phyloP scores from a whole-genome alignment of 2,113 vertebrate species.

The Larimichthys polyactis region DNA sequence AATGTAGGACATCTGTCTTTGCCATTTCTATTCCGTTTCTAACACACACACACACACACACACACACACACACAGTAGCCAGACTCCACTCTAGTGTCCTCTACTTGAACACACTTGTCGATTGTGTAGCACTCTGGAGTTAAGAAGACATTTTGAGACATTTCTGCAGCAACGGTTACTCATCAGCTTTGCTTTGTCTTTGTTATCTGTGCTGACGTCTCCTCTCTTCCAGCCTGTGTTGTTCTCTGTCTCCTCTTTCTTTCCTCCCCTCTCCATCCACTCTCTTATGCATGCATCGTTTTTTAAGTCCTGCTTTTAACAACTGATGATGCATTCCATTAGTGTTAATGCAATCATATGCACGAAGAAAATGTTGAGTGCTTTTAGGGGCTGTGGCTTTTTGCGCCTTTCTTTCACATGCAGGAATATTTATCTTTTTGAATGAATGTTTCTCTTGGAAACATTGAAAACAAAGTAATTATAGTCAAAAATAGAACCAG shows the following conservation, averaged over 20 bases:
- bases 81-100: slow-evolving; percentile 25
- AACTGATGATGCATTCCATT: slow-evolving; percentile 67
- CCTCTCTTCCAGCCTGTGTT: neutral
- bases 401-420: slow-evolving; percentile 25
- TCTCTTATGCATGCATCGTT: slow-evolving; percentile 40
- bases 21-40: neutral
- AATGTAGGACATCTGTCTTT: slow-evolving; percentile 7
- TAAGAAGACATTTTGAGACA: slow-evolving; percentile 23
- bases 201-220: neutral
- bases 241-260: neutral
- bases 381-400: slow-evolving; percentile 63
- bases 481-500: slow-evolving; percentile 4
- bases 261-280: neutral
- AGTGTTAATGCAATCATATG: slow-evolving; percentile 62
- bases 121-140: slow-evolving; percentile 37
- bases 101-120: slow-evolving; percentile 37
- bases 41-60: neutral
- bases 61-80: slow-evolving; percentile 21
- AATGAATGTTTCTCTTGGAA: slow-evolving; percentile 34
- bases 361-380: slow-evolving; percentile 49
- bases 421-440: slow-evolving; percentile 38
- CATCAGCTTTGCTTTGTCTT: slow-evolving; percentile 12
- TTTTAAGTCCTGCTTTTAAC: slow-evolving; percentile 37
- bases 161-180: slow-evolving; percentile 13
- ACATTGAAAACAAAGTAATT: slow-evolving; percentile 48